Base-by-base conservation (phyloP, 2,888 invertebrate species). In the Cantharis lateralis region DNA sequence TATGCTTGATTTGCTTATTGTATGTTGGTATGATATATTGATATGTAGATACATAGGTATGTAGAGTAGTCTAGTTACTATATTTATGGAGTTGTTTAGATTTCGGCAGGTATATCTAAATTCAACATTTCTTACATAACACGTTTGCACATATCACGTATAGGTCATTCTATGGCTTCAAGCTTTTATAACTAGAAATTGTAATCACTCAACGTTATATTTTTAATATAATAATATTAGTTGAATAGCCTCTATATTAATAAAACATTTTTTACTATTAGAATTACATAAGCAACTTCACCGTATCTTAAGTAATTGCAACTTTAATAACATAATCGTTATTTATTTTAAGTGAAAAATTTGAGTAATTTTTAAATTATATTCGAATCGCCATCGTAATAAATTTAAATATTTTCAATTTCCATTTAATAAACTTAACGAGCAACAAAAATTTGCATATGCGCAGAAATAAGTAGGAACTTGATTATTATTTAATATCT, bases 401-500 rank as follows among this genome's bases (percentile, higher is more conserved):
- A 48, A 48, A 48, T 48, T 48, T 48, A 48, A 48, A 48, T 48
- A 48, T 48, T 48, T 20, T 18, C 64, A 75, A 62, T 71, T 71
- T 24, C 15, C 16, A 28, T 74, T 64, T 70, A 32, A 69, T 48
- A 74, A 70, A 18, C 16, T 28, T 70, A 74, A 74, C 70, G 62
- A 70, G 63, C 62, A 70, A 70, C 63, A 70, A 70, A 74, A 73
- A 74, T 69, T 28, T 63, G 62, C 69, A 70, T 74, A 70, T 69
- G 64, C 15, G 15, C 73, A 66, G 48, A 77, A 66, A 62, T 70
- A 66, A 71, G 74, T 71, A 74, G 70, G 74, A 74, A 77, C 74
- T 77, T 68, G 24, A 69, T 24, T 74, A 77, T 77, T 77, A 74
- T 77, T 77, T 77, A 73, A 77, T 74, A 68, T 32, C 20, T 62